phyloP scores from a whole-genome alignment of 2,888 invertebrate genomes.

The Philereme transversata region DNA sequence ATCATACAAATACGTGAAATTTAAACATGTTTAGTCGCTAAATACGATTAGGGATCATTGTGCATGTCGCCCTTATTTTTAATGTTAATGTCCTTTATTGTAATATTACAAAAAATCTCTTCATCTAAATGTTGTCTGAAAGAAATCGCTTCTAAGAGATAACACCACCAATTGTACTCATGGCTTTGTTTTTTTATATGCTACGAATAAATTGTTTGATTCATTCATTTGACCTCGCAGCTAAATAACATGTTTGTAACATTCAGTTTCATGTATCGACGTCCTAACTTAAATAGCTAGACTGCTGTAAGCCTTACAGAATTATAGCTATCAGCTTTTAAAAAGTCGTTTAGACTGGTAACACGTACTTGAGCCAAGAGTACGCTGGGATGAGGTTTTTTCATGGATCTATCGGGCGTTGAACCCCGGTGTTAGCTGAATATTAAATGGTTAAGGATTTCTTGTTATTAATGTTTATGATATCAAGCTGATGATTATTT shows the following conservation, averaged over 20 bases:
- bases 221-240: no score
- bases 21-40: no score
- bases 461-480: conserved; percentile 1
- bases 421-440: conserved; percentile 21
- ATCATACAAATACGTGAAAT: no score
- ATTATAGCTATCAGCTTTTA: conserved; percentile 3
- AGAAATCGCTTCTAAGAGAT: no score
- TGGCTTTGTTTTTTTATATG: no score
- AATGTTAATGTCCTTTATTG: no score
- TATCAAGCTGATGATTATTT: background rate
- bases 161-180: no score
- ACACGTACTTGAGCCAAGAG: conserved; percentile 8
- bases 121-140: no score
- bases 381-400: conserved; percentile 1
- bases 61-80: no score
- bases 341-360: conserved; percentile 6
- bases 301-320: background rate
- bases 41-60: no score
- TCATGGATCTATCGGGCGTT: conserved; percentile 21
- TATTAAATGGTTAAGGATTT: conserved; percentile 18
- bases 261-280: background rate
- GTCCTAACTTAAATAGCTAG: background rate
- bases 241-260: background rate
- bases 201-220: no score
- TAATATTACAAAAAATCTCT: no score